Base-by-base conservation (phyloP, 2,797 vertebrate genomes). In the Triplophysa yarkandensis region DNA sequence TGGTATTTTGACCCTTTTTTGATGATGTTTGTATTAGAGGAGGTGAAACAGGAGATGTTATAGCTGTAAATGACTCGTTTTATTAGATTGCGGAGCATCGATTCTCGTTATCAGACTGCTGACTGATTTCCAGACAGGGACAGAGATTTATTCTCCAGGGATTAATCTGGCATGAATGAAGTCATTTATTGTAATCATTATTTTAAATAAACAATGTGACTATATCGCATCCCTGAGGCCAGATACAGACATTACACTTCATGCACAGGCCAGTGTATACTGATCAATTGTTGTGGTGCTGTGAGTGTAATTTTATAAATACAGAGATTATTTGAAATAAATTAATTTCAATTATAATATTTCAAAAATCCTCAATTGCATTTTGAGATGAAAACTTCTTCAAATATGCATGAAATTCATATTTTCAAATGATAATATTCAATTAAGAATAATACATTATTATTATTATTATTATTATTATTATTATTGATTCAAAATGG, bases 71-170 rank as follows among this genome's bases (percentile, higher is more conserved):
- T 83, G 85, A 88, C 85, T 84, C 88, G 86, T 84, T 91, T 92
- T 91, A 92, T 91, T 91, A 90, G 85, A 91, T 90, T 83, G 88
- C 85, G 86, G 86, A 34, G 79, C 83, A 92, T 92, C 88, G 92
- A 92, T 90, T 88, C 68, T 11, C 64, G 77, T 84, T 58, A 86
- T 79, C 74, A 79, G 84, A 63, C 79, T 83, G 85, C 81, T 82
- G 84, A 90, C 88, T 89, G 86, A 91, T 91, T 90, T 90, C 77
- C 85, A 88, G 80, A 83, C 83, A 52, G 65, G 71, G 65, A 66
- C 30, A 70, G 21, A 78, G 83, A 83, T 92, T 90, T 84, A 92
- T 92, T 80, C 34, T 80, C 85, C 64, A 77, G 82, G 85, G 90
- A 92, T 88, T 88, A 91, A 89, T 89, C 88, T 88, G 81, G 87